A percentile compares a stretch with the other conserved stretches of the same genome.
These are phyloP conservation scores for Trichoplusia ni DNA, from an alignment of 1,140 invertebrate species.

Conservation along the genomic window DNA sequence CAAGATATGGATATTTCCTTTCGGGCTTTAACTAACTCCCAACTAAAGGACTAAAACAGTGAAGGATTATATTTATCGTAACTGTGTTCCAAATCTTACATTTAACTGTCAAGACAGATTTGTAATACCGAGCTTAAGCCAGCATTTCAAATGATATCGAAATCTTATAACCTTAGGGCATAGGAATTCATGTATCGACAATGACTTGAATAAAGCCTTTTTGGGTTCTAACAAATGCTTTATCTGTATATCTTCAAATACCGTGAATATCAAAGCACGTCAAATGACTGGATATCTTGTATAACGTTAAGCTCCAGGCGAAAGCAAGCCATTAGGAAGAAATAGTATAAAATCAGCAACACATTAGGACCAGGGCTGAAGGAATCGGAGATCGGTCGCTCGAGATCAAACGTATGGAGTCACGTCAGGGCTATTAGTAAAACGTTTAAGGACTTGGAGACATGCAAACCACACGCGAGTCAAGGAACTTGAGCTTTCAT, in stretches of 20 bases:
- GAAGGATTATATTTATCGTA: too few species aligned
- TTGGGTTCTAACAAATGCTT: too few species aligned
- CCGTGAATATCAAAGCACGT: background rate
- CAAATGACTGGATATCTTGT: background rate
- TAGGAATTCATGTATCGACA: too few species aligned
- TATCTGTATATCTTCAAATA: background rate
- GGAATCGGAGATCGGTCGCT: conserved; percentile 61
- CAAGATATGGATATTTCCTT: too few species aligned
- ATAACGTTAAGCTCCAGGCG: conserved; percentile 4
- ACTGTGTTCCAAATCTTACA: too few species aligned
- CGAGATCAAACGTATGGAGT: conserved; percentile 66
- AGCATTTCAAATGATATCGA: too few species aligned
- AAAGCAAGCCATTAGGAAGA: conserved; percentile 35
- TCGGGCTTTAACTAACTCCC: too few species aligned
- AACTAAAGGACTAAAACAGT: too few species aligned
- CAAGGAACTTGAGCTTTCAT: background rate
- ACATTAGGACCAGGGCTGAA: conserved; percentile 56
- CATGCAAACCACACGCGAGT: conserved; percentile 46
- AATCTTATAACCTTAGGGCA: too few species aligned
- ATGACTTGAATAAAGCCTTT: too few species aligned
- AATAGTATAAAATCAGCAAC: conserved; percentile 60
- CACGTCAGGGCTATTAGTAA: conserved; percentile 72
- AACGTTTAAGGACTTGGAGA: conserved; percentile 60
- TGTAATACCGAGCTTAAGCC: too few species aligned
- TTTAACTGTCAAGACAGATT: too few species aligned